Percentiles rank a stretch among this genome's conserved stretches.
These are phyloP conservation scores for Rhadina sibilatrix DNA, from an alignment of 2,113 vertebrate genomes.

Conservation along the genomic window DNA sequence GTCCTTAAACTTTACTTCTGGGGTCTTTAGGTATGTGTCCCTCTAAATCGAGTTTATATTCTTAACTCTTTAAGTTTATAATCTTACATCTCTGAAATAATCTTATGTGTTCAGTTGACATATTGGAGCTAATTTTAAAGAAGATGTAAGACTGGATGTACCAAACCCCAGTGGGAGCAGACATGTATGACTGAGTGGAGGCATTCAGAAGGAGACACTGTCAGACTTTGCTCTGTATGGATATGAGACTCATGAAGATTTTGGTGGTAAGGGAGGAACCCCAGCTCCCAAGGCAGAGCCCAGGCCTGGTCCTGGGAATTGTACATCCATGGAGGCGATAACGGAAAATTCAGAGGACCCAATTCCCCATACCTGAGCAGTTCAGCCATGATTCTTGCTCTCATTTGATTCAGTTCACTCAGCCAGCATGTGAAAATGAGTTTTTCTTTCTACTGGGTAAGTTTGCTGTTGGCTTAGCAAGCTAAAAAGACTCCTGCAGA, in stretches of 20 bases:
- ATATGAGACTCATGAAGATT: background rate
- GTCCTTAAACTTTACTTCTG: background rate
- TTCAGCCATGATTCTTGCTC: background rate
- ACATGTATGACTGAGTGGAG: too few relatives aligned
- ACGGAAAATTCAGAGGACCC: rapidly evolving
- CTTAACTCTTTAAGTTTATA: background rate
- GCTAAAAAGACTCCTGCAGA: background rate
- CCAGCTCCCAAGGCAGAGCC: background rate
- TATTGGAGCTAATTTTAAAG: background rate
- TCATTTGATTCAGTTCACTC: background rate
- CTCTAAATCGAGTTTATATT: background rate
- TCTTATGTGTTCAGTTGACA: background rate
- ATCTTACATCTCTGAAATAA: background rate
- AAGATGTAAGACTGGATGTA: background rate
- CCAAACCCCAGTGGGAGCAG: background rate
- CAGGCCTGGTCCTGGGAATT: background rate
- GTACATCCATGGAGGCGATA: background rate
- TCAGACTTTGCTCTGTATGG: background rate
- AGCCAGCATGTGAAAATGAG: background rate
- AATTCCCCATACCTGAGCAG: background rate
- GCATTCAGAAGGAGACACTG: background rate
- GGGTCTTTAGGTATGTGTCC: background rate
- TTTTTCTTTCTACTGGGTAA: background rate
- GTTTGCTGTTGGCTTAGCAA: background rate
- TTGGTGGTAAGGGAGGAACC: background rate